A percentile compares a stretch with the other conserved stretches of the same genome.
These are phyloP conservation scores for Stomatorhinus ivindoensis DNA, from an alignment of 2,113 vertebrate genomes.

Conservation along the genomic window DNA sequence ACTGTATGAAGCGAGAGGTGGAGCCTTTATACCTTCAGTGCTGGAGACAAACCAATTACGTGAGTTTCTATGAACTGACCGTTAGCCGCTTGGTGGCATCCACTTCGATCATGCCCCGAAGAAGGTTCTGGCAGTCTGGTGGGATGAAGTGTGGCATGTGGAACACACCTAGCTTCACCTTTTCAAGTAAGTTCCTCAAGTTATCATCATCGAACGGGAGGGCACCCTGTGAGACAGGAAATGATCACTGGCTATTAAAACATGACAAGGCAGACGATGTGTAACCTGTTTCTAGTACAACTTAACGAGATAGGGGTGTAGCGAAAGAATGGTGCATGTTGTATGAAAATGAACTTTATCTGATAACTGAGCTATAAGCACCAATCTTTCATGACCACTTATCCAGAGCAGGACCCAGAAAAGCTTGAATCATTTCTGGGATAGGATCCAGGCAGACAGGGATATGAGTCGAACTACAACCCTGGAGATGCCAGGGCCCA, in stretches of 20 bases:
- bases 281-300: neutral
- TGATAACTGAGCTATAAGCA: neutral
- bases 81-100: slow-evolving; percentile 85
- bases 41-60: neutral
- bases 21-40: neutral
- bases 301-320: neutral
- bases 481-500: neutral
- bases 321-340: neutral
- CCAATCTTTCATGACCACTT: neutral
- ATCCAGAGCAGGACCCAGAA: neutral
- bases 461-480: neutral
- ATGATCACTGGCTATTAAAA: neutral
- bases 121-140: slow-evolving; percentile 86
- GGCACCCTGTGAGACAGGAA: slow-evolving; percentile 50
- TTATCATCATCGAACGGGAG: slow-evolving; percentile 83
- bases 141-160: slow-evolving; percentile 95
- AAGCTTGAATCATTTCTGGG: neutral
- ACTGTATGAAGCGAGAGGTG: neutral
- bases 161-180: slow-evolving; percentile 80
- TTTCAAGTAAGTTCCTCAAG: slow-evolving; percentile 73
- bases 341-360: neutral
- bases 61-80: slow-evolving; percentile 53
- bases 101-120: slow-evolving; percentile 91
- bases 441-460: neutral
- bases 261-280: neutral